Base-by-base conservation (phyloP, 2,888 invertebrate genomes). In the Tiphia femorata region DNA sequence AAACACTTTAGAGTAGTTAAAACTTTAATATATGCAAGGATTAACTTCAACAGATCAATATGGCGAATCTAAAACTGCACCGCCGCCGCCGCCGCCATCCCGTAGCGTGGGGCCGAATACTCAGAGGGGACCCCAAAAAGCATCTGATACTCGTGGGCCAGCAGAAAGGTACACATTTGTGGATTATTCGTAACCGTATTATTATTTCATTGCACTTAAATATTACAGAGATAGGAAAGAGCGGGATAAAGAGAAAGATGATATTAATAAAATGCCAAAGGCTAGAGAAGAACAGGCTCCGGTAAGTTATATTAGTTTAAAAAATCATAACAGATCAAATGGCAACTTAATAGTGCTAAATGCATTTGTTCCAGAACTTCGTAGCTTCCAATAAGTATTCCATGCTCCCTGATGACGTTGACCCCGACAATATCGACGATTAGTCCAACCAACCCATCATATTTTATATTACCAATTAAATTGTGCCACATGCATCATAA, bases 341-440 rank as follows among this genome's bases (percentile, higher is more conserved):
- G 25, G 2, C 5, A 10, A 10, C 25, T n/a, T 3, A 14, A 30
- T 30, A n/a, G 21, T 19, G 33, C 33, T 42, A 3, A 6, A 42
- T 42, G 8, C 30, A 16, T 12, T 40, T 42, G 19, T 42, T 86
- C 2, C 86, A 91, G 89, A 90, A 90, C 85, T 90, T 92, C 78
- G 89, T 90, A 81, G 90, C 89, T 78, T 89, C 90, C 78, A 93
- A 93, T 83, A 92, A 92, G 87, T 93, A 90, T 87, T 87, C 88
- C 73, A 89, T 89, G 84, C 89, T 89, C 85, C 85, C 91, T 78
- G 89, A 90, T 78, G 89, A 89, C 80, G 91, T 89, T 73, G 90
- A 87, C 78, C 86, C 86, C 73, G 87, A 83, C 75, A 85, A 75
- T 67, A 69, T 76, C 52, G 76, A 81, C 67, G 78, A 82, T 72